Evolutionary conservation across 1,140 invertebrate genomes (phyloP).

Genomic region (Ruditapes philippinarum): DNA sequence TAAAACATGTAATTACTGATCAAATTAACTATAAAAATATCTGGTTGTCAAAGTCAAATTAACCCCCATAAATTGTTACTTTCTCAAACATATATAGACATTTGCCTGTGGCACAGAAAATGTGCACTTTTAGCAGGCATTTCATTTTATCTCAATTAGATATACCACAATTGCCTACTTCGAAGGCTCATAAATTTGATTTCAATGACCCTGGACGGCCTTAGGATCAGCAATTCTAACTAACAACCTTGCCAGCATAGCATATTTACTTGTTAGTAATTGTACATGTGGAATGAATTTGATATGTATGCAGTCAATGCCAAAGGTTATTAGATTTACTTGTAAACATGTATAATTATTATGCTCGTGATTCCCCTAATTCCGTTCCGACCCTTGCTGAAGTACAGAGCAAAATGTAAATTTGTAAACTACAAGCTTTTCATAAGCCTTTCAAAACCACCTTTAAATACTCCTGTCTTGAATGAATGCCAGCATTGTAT

Average conservation of each 20-base stretch:
- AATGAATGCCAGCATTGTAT: constrained; percentile 30
- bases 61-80: too few relatives aligned
- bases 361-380: neutral
- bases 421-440: neutral
- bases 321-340: neutral
- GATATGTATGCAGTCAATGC: neutral
- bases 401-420: too few relatives aligned
- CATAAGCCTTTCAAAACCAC: neutral
- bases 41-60: too few relatives aligned
- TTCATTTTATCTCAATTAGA: neutral
- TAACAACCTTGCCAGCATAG: neutral
- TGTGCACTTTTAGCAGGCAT: neutral
- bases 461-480: neutral
- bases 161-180: neutral
- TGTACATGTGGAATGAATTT: constrained; percentile 1
- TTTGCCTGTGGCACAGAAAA: neutral
- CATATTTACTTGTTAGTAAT: constrained; percentile 6
- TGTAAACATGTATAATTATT: neutral
- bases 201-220: neutral
- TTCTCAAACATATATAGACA: neutral
- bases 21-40: too few relatives aligned
- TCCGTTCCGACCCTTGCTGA: neutral
- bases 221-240: neutral
- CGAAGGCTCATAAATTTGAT: neutral
- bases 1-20: too few relatives aligned